Evolutionary conservation across 2,113 vertebrate species (phyloP).

Genomic region (Calidris pugnax): DNA sequence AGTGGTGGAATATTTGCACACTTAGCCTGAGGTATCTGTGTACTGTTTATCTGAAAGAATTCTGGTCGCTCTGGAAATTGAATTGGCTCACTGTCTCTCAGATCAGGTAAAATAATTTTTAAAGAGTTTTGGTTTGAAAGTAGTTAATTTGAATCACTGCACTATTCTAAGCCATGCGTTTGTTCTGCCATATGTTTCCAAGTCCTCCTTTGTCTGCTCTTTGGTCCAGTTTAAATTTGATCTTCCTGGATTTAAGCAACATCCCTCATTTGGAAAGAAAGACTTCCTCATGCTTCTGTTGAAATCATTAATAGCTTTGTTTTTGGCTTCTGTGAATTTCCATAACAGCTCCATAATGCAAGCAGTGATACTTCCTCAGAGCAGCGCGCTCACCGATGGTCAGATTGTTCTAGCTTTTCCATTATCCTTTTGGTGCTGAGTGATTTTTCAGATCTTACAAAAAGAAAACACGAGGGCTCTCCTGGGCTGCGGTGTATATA

Average conservation of each 20-base stretch:
- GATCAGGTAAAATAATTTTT: background rate
- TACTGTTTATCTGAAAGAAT: background rate
- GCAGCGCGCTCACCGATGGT: background rate
- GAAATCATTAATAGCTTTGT: constrained; percentile 32
- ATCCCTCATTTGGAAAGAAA: constrained; percentile 55
- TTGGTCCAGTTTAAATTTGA: constrained; percentile 56
- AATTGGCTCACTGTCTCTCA: background rate
- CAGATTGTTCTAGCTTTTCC: background rate
- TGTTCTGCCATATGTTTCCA: background rate
- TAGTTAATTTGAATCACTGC: background rate
- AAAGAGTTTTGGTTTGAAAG: background rate
- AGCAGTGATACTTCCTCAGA: background rate
- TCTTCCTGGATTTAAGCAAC: constrained; percentile 51
- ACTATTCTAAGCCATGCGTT: background rate
- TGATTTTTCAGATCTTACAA: constrained; percentile 8
- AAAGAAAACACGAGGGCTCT: background rate
- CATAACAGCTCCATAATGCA: constrained; percentile 16
- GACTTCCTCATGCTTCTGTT: constrained; percentile 45
- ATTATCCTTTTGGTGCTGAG: background rate
- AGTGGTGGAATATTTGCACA: background rate
- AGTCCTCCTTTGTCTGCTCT: constrained; percentile 38
- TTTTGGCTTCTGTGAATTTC: constrained; percentile 39
- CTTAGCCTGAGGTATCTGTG: background rate
- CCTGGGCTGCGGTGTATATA: background rate
- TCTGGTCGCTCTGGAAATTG: background rate